phyloP scores from a whole-genome alignment of 2,797 vertebrate species.

The Paramormyrops hopkinsi region DNA sequence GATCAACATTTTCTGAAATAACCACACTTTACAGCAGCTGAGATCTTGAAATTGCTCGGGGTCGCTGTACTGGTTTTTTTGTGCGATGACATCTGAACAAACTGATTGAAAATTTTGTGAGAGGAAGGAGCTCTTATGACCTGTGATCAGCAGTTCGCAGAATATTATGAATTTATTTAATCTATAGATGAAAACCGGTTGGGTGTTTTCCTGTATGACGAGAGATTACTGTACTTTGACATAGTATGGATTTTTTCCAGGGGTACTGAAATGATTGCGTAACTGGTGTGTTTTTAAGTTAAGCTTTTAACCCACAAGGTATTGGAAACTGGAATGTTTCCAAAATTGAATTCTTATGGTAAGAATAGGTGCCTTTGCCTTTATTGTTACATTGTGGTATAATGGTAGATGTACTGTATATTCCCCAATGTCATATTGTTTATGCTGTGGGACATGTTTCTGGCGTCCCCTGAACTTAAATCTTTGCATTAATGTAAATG shows the following conservation, averaged over 20 bases:
- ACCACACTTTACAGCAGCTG: not conserved
- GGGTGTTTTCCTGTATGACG: not conserved
- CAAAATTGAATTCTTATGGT: not conserved
- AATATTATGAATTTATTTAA: not conserved
- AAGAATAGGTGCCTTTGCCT: not conserved
- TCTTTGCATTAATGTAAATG: not conserved
- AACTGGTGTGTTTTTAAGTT: not conserved
- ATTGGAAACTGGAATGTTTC: not conserved
- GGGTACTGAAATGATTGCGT: not conserved
- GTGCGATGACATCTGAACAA: not conserved
- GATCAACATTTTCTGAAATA: not conserved
- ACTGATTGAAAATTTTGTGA: not conserved
- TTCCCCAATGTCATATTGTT: not conserved
- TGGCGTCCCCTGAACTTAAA: not conserved
- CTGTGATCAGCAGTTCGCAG: not conserved
- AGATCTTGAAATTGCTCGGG: not conserved
- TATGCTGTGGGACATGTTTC: not conserved
- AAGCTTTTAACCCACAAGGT: not conserved
- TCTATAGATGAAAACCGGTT: not conserved
- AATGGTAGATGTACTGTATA: not conserved
- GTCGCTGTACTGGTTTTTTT: not conserved
- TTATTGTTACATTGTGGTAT: not conserved
- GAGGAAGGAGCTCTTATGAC: not conserved
- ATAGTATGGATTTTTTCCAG: constrained; percentile 4
- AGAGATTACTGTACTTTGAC: not conserved